Percentiles rank a stretch among this genome's conserved stretches.
These are phyloP conservation scores for Hydropsyche betteni DNA, from an alignment of 2,888 invertebrate genomes.

Conservation along the genomic window DNA sequence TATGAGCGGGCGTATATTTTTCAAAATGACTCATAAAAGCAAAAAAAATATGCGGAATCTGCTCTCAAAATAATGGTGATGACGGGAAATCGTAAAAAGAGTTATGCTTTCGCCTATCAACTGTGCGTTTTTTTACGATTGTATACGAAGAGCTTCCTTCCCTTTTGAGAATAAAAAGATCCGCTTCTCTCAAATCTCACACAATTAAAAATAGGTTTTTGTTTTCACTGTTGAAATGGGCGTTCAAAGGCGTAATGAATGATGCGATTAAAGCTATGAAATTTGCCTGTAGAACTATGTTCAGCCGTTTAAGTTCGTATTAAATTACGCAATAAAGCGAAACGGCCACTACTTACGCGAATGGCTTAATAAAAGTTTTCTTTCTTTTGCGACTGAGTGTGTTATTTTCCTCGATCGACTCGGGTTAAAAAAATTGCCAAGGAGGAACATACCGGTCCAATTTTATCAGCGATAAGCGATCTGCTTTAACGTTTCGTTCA, in stretches of 20 bases:
- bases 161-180: neutral
- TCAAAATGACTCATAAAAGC: too few species aligned
- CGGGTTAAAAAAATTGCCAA: neutral
- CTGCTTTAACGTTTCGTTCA: constrained; percentile 21
- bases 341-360: neutral
- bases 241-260: too few species aligned
- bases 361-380: constrained; percentile 26
- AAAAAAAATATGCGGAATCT: too few species aligned
- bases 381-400: neutral
- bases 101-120: constrained; percentile 15
- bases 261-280: too few species aligned
- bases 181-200: too few species aligned
- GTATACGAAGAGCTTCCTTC: constrained; percentile 16
- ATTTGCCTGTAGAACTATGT: too few species aligned
- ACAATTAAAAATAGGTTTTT: too few species aligned
- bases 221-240: too few species aligned
- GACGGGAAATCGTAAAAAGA: constrained; percentile 31
- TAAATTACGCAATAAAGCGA: too few species aligned
- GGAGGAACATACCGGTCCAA: neutral
- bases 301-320: too few species aligned
- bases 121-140: constrained; percentile 10
- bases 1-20: neutral
- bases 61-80: constrained; percentile 17
- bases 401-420: neutral
- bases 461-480: constrained; percentile 14